A percentile compares a stretch with the other conserved stretches of the same genome.
Conservation (phyloP, 2,888 invertebrate species). For the Rambutsinella grinnellia region DNA sequence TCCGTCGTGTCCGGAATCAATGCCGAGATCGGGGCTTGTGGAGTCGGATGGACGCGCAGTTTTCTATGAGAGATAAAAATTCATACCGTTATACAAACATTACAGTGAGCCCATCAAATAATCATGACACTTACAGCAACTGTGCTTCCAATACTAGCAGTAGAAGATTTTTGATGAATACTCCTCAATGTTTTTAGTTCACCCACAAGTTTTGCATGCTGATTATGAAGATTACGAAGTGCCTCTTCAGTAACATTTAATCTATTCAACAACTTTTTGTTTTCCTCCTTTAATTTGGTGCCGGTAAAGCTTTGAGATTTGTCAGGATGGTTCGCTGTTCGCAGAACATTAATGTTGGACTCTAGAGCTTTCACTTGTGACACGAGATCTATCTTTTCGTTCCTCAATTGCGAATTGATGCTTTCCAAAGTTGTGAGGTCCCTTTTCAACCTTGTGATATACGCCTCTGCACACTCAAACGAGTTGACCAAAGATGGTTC, state of each 20-base stretch:
- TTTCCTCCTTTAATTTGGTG: constrained; percentile 43
- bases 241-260: constrained; percentile 60
- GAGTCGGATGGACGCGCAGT: constrained; percentile 50
- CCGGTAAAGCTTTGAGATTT: not conserved
- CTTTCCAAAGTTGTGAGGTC: constrained; percentile 33
- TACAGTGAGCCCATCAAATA: not conserved
- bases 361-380: constrained; percentile 39
- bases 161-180: constrained; percentile 31
- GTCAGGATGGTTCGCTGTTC: constrained; percentile 16
- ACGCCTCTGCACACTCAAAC: constrained; percentile 28
- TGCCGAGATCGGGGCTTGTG: constrained; percentile 88
- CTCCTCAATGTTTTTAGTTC: constrained; percentile 52
- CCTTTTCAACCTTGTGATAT: constrained; percentile 33
- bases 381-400: constrained; percentile 36
- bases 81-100: not conserved
- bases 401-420: constrained; percentile 25
- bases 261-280: constrained; percentile 43
- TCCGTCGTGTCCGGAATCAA: constrained; percentile 81
- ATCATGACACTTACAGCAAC: constrained; percentile 12
- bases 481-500: constrained; percentile 32
- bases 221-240: constrained; percentile 54
- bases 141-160: constrained; percentile 13
- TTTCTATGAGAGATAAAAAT: constrained; percentile 19
- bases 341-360: constrained; percentile 39
- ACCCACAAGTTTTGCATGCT: constrained; percentile 61